Percentiles rank a stretch among this genome's conserved stretches.
phyloP scores from a whole-genome alignment of 2,797 vertebrate genomes.

The Tenualosa thibaudeaui region DNA sequence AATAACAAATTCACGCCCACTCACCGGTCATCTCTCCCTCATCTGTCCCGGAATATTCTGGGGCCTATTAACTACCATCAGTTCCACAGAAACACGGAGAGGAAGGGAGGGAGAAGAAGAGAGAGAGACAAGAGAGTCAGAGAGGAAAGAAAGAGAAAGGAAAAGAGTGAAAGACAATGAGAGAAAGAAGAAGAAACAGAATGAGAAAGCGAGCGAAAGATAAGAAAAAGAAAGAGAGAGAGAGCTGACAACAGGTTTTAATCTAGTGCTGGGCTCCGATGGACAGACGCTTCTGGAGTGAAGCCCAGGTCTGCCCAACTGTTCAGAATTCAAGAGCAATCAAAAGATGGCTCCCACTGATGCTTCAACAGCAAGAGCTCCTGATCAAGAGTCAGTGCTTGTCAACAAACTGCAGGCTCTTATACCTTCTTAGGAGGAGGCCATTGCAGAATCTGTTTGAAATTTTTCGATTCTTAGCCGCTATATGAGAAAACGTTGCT shows the following conservation, averaged over 20 bases:
- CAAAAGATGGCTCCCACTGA: not conserved
- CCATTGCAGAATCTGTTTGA: not conserved
- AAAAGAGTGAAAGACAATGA: not conserved
- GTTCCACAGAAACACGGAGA: not conserved
- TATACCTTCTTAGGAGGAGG: too few species aligned
- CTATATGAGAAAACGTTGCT: not conserved
- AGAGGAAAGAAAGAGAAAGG: not conserved
- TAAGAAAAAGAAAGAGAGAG: not conserved
- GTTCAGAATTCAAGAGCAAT: not conserved
- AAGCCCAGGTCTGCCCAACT: not conserved
- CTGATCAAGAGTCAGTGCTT: not conserved
- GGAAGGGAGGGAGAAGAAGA: not conserved
- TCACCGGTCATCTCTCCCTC: constrained; percentile 25
- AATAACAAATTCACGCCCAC: constrained; percentile 56
- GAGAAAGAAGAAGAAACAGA: not conserved
- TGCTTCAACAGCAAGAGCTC: not conserved
- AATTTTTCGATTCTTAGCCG: not conserved
- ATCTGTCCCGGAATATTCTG: constrained; percentile 30
- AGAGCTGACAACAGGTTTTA: not conserved
- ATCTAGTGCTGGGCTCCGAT: not conserved
- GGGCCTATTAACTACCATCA: constrained; percentile 14
- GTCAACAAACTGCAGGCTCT: not conserved
- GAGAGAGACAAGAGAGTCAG: not conserved
- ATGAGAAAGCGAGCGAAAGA: not conserved
- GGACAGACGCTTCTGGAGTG: not conserved